These are phyloP conservation scores for Stichopus horrens DNA, from an alignment of 53 echinoderm and acorn worm genomes.

Conservation along the genomic window DNA sequence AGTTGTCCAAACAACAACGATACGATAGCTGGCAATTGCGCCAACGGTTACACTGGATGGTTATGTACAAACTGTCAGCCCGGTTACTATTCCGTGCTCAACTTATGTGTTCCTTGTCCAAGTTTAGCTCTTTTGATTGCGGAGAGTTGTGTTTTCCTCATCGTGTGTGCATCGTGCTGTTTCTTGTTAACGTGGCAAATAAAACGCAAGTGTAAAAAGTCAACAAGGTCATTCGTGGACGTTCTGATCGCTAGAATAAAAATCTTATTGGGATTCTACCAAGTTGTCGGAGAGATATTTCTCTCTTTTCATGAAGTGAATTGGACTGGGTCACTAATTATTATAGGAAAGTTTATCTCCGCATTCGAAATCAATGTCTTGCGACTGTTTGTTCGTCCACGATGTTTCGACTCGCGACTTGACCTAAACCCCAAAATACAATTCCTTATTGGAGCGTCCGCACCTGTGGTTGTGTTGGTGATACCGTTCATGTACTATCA, in stretches of 20 bases:
- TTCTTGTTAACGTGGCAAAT: background rate
- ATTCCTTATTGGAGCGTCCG: background rate
- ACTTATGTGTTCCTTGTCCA: slow-evolving; percentile 2
- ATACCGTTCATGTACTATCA: background rate
- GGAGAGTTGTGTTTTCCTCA: background rate
- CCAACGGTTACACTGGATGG: slow-evolving; percentile 11
- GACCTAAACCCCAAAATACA: slow-evolving; percentile 1
- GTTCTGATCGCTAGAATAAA: slow-evolving; percentile 12
- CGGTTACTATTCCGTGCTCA: slow-evolving; percentile 5
- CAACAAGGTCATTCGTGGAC: background rate
- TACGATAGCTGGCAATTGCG: background rate
- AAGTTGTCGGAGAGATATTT: slow-evolving; percentile 23
- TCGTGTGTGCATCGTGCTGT: background rate
- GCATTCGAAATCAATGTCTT: background rate
- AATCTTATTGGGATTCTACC: slow-evolving; percentile 16
- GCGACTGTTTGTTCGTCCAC: background rate
- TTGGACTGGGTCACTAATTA: background rate
- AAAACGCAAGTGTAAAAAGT: background rate
- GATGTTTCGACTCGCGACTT: background rate
- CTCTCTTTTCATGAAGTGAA: slow-evolving; percentile 12
- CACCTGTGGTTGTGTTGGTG: background rate
- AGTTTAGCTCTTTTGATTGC: background rate
- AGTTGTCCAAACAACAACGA: slow-evolving; percentile 1
- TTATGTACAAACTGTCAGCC: background rate
- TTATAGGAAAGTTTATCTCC: background rate